Evolutionary conservation across 1,140 invertebrate species (phyloP), one percentile per base, ranked within the genome.

Genomic region (Drosophila athabasca): DNA sequence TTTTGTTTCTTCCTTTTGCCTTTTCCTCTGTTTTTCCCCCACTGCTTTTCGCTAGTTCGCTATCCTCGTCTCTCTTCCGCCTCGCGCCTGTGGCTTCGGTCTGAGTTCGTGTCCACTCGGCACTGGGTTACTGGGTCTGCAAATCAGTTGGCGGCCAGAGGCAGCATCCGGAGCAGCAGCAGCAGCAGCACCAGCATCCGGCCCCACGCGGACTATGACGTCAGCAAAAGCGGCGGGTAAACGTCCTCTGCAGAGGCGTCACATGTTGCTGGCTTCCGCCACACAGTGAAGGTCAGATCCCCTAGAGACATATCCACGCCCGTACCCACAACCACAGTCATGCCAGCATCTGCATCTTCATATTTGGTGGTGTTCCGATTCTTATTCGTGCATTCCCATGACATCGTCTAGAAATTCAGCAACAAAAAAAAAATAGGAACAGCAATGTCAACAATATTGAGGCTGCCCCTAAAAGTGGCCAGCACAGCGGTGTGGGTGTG

Each of bases 241-340:
- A 90, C 77, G 88, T 77, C 83, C 88, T 88, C 80, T 89, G 74
- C 72, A 75, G 68, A 51, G 62, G 66, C 58, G 75, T 87, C 83
- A 88, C 84, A 88, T 88, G 83, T 88, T 88, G 83, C 83, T 83
- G 65, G 46, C 26, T 29, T 50, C 53, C 64, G 46, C 66, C 64
- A 62, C 61, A 70, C 55, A 64, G 29, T 31, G 29, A 7, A 7
- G 7, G 31, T 3, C 31, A 31, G 8, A 31, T 9, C 31, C 31
- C 31, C 31, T 8, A 31, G 8, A 31, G 8, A 31, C 31, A 74
- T 31, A 24, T 54, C 41, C 57, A 64, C 13, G 29, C 43, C 44
- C 39, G 44, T 45, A 43, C 22, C 17, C 44, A 52, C n/a, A 50
- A 29, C 50, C 24, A 15, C 31, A 39, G 35, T 22, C 51, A 43